phyloP scores from a whole-genome alignment of 2,888 invertebrate species.

The Clivina fossor region DNA sequence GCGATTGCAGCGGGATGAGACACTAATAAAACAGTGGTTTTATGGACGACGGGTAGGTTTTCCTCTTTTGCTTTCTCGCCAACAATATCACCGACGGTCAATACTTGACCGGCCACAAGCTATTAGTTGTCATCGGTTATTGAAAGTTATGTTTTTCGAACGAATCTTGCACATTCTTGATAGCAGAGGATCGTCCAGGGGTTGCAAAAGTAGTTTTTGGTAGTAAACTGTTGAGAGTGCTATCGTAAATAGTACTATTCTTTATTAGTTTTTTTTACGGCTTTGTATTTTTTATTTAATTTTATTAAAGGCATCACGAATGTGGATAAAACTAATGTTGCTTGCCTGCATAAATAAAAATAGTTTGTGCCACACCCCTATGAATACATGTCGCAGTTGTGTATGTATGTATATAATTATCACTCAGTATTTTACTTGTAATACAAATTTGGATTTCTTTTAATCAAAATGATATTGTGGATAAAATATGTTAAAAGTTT shows the following conservation, averaged over 20 bases:
- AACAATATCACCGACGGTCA: slow-evolving; percentile 28
- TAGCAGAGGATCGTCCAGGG: not conserved
- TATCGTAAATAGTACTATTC: no score
- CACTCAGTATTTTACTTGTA: no score
- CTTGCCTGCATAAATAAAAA: no score
- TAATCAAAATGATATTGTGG: no score
- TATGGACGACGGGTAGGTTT: slow-evolving; percentile 24
- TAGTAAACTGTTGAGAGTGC: not conserved
- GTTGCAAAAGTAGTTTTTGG: not conserved
- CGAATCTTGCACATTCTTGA: slow-evolving; percentile 17
- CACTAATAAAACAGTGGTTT: slow-evolving; percentile 27
- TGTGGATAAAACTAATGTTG: no score
- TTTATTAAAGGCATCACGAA: not conserved
- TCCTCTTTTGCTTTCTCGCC: slow-evolving; percentile 15
- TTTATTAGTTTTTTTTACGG: not conserved
- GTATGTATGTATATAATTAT: no score
- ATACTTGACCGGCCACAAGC: slow-evolving; percentile 31
- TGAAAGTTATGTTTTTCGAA: slow-evolving; percentile 46
- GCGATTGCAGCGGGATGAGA: not conserved
- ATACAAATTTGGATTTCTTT: no score
- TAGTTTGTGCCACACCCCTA: no score
- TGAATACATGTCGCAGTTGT: no score
- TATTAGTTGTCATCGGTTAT: slow-evolving; percentile 49
- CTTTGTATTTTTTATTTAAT: not conserved
- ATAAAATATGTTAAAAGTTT: no score